phyloP scores from a whole-genome alignment of 2,797 vertebrate species.

The Melanotaenia trifasciata region DNA sequence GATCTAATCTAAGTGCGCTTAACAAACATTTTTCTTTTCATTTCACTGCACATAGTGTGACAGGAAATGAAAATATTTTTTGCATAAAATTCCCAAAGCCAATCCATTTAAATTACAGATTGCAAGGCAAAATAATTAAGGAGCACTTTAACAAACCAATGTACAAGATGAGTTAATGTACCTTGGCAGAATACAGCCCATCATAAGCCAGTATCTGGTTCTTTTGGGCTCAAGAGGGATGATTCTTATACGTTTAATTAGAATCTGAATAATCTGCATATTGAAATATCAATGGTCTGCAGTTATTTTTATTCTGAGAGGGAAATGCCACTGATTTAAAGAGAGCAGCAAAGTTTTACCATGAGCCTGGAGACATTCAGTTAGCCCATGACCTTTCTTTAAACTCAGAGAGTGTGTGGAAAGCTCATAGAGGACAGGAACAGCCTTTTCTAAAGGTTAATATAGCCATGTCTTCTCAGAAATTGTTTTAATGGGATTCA shows the following conservation, averaged over 20 bases:
- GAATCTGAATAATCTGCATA: background rate
- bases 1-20: too few species aligned
- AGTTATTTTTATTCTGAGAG: background rate
- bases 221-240: background rate
- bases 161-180: too few species aligned
- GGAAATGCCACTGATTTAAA: slow-evolving; percentile 23
- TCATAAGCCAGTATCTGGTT: background rate
- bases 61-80: too few species aligned
- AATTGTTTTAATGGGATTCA: slow-evolving; percentile 26
- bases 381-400: slow-evolving; percentile 38
- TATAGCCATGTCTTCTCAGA: slow-evolving; percentile 22
- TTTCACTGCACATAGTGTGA: too few species aligned
- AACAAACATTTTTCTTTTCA: too few species aligned
- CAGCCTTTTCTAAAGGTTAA: slow-evolving; percentile 60
- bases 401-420: slow-evolving; percentile 34
- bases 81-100: too few species aligned
- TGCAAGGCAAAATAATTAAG: too few species aligned
- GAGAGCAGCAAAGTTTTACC: slow-evolving; percentile 10
- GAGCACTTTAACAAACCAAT: too few species aligned
- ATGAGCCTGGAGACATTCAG: slow-evolving; percentile 19
- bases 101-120: too few species aligned
- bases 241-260: background rate
- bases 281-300: background rate
- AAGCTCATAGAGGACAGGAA: slow-evolving; percentile 37
- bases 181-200: background rate